Evolutionary conservation across 2,888 invertebrate species (phyloP), one percentile per base, ranked within the genome.

Genomic region (Lasioglossum pauxillum): DNA sequence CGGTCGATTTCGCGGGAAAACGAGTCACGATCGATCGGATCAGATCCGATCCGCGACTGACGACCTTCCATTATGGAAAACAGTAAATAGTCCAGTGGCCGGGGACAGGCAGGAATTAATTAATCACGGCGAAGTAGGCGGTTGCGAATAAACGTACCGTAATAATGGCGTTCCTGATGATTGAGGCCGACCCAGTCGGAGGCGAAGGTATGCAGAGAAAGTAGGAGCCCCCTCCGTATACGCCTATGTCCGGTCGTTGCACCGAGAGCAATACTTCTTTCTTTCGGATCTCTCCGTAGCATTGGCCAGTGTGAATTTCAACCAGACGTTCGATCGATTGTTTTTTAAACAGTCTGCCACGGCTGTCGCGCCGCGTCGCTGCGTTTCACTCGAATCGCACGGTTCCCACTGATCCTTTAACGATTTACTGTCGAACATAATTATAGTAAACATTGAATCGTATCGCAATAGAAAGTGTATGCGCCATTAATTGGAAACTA

Each of bases 171-270:
- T 86, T 85, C 82, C 76, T 86, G 89, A 91, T 84, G 91, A 92
- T 92, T 90, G 90, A 89, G 84, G 89, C 89, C 91, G 91, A 93
- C 92, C 90, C 91, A 91, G 92, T 91, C 89, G 89, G 90, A 80
- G 88, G 83, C 83, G 57, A 84, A 82, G 92, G 92, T 90, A 92
- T 92, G 91, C 90, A 90, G 93, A 93, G 92, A 93, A 93, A 93
- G 93, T 93, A 90, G 92, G 90, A 90, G 83, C 76, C 83, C 89
- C 86, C 84, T 77, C 79, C 79, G 80, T 44, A 75, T 88, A 88
- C 91, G 89, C 89, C 90, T 91, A 90, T 90, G 91, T 90, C 89
- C 91, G 92, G 93, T 92, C 92, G 87, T 91, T 89, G 92, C 92
- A 91, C 90, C 86, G 89, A 75, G 75, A 84, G 75, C 84, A 80